A percentile compares a stretch with the other conserved stretches of the same genome.
These are phyloP conservation scores for Lamprologus callipterus DNA, from an alignment of 2,113 vertebrate genomes.

Conservation along the genomic window DNA sequence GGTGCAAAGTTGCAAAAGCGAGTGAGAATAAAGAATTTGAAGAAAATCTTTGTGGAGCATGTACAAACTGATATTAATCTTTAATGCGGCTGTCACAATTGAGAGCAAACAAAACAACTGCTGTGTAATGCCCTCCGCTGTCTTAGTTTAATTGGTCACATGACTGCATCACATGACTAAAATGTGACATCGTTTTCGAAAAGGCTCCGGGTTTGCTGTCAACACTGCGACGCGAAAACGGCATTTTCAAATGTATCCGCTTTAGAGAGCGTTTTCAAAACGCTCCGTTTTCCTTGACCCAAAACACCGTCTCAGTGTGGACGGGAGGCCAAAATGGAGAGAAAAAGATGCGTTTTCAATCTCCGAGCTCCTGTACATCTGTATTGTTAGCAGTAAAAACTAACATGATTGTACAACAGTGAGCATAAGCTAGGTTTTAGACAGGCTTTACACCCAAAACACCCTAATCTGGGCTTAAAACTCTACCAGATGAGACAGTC, in stretches of 20 bases:
- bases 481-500: fast-evolving
- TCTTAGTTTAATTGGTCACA: background rate
- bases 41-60: background rate
- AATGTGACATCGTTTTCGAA: background rate
- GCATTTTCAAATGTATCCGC: background rate
- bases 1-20: background rate
- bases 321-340: fast-evolving
- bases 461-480: background rate
- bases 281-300: fast-evolving
- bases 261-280: background rate
- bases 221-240: fast-evolving
- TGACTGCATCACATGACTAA: background rate
- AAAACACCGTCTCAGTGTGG: background rate
- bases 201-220: background rate
- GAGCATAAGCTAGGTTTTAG: background rate
- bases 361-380: background rate
- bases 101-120: background rate
- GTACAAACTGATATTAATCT: background rate
- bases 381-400: background rate
- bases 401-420: background rate
- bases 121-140: background rate
- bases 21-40: background rate
- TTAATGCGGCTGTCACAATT: background rate
- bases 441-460: background rate
- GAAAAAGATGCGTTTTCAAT: background rate